Evolutionary conservation across 2,888 invertebrate genomes (phyloP), one percentile per base, ranked within the genome.

Genomic region (Parasteatoda lunata): DNA sequence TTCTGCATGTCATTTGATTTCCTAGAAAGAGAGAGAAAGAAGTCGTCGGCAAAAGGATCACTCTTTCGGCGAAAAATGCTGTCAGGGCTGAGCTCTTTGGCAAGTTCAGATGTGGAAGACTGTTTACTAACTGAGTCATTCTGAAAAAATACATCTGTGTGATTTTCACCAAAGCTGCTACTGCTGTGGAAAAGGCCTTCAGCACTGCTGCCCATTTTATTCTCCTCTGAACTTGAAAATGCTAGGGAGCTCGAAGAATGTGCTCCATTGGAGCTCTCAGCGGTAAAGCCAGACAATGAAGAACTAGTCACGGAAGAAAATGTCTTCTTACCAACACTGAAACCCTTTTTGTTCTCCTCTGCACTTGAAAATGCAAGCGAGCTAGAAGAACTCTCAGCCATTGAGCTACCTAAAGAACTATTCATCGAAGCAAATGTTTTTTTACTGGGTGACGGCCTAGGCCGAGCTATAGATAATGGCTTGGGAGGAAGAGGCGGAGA

Each of bases 31-130:
- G 87, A 69, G 2, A 84, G 70, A 49, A 89, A 89, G 71, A 89
- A 89, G 30, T 89, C 89, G 70, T 89, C 89, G 3, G 89, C 89
- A 78, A 89, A 89, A 8, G 89, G 89, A 77, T 89, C 89, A 70
- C 77, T 75, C 70, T 87, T 89, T 48, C 87, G 65, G 3, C 81
- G 80, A 49, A 89, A 89, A 52, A 89, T 89, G 59, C 84, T 89
- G 64, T 84, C 88, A 3, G 88, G 84, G 47, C 80, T 84, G 11
- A 77, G 47, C 13, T 65, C 79, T 68, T 51, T 52, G 4, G 59
- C 4, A 11, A 11, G 49, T 45, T 73, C 59, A 66, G 45, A 13
- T 13, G n/a, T 79, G 72, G 79, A 71, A 72, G 66, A 66, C 66
- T 73, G 73, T 8, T 7, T 4, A 15, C 45, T 65, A 69, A 59